Base-by-base conservation (phyloP, 2,797 vertebrate genomes). In the Psittacula echo region DNA sequence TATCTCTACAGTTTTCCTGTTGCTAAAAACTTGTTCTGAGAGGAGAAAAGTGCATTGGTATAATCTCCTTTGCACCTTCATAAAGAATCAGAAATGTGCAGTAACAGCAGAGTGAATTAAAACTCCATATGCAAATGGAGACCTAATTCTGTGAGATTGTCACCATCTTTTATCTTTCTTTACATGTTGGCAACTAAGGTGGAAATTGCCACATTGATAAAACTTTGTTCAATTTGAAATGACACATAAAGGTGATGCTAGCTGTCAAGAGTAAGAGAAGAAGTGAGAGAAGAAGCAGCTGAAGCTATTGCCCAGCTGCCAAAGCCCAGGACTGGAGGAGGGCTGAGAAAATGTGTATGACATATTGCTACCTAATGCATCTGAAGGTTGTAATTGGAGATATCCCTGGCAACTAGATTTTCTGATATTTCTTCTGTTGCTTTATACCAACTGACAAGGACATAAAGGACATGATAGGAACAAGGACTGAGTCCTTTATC, bases 171-270 rank as follows among this genome's bases (percentile, higher is more conserved):
- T 79, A 76, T 67, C 17, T 84, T 86, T 44, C 64, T 32, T 79
- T 56, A 44, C 5, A 6, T 24, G 4, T 30, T 91, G 79, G 17
- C 17, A 56, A 45, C 50, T 60, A 50, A 65, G 42, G 34, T 89
- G 16, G 65, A 80, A 94, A 72, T 79, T 89, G 78, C 70, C 87
- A 64, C 6, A 6, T 11, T 75, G 41, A 61, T 73, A 84, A 92
- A 78, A 75, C 23, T 54, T 62, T 75, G n/a, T 48, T 85, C 14
- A 29, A 0, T 64, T 90, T 87, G 47, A 93, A 88, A 79, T 64
- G 54, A 47, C 47, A 13, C 0, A 3, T 58, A 79, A 74, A 91
- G 44, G 13, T 86, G 64, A 73, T 1, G 7, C 11, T 45, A 67
- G 37, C 30, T 79, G 45, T 67, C 54, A 81, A 48, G 54, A 44